Evolutionary conservation across 2,797 vertebrate genomes (phyloP).

Genomic region (Anabas testudineus): DNA sequence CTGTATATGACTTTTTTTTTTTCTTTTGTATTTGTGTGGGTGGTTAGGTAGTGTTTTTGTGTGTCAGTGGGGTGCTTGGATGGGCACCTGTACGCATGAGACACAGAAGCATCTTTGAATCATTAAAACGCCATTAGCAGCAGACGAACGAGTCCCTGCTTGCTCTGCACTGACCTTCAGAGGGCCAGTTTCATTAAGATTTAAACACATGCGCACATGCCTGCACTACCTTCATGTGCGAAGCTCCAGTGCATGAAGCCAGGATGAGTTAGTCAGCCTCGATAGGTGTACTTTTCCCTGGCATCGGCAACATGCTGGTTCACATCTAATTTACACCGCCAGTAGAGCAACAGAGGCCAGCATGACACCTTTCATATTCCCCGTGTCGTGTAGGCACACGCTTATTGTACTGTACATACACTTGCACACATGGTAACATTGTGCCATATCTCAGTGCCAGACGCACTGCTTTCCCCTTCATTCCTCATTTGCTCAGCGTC

Average conservation of each 20-base stretch:
- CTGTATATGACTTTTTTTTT: slow-evolving; percentile 31
- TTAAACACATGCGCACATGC: slow-evolving; percentile 58
- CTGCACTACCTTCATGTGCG: slow-evolving; percentile 57
- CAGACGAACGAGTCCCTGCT: slow-evolving; percentile 67
- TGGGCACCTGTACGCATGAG: slow-evolving; percentile 52
- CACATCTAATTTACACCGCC: slow-evolving; percentile 73
- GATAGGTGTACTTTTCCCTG: slow-evolving; percentile 68
- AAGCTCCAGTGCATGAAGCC: slow-evolving; percentile 47
- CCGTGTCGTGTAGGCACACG: slow-evolving; percentile 37
- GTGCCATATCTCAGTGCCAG: slow-evolving; percentile 42
- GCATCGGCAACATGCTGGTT: slow-evolving; percentile 64
- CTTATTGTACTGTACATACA: background rate
- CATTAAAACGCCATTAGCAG: slow-evolving; percentile 80
- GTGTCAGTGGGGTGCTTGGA: slow-evolving; percentile 31
- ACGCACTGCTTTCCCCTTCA: slow-evolving; percentile 49
- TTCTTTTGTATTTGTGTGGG: slow-evolving; percentile 24
- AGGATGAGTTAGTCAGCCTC: slow-evolving; percentile 68
- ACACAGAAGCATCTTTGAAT: slow-evolving; percentile 70
- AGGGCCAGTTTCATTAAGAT: slow-evolving; percentile 79
- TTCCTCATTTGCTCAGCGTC: slow-evolving; percentile 64
- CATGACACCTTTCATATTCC: slow-evolving; percentile 69
- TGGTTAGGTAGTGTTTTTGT: slow-evolving; percentile 12
- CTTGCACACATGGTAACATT: slow-evolving; percentile 10
- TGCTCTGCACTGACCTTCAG: slow-evolving; percentile 74
- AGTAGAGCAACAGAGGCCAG: slow-evolving; percentile 55